Percentiles rank a stretch among this genome's conserved stretches.
These are phyloP conservation scores for Callinectes sapidus DNA, from an alignment of 2,888 invertebrate species.

Conservation along the genomic window DNA sequence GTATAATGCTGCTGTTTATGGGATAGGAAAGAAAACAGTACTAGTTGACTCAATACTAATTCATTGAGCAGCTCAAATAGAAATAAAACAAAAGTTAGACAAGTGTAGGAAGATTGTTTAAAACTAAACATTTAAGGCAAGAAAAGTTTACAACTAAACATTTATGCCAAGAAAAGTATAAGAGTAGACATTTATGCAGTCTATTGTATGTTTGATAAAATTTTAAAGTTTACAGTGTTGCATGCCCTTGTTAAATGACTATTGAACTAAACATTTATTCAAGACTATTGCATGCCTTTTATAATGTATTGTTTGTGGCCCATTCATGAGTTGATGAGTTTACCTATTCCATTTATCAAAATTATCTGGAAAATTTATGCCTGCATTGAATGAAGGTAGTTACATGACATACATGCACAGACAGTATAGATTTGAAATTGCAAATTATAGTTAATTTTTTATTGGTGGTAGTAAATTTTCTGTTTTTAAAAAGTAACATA, in stretches of 20 bases:
- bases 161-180: not conserved
- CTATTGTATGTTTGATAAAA: not conserved
- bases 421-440: not conserved
- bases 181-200: not conserved
- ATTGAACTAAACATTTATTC: not conserved
- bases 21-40: not conserved
- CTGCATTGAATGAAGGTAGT: not conserved
- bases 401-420: not conserved
- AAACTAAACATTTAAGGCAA: not conserved
- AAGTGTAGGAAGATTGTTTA: not conserved
- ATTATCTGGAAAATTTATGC: not conserved
- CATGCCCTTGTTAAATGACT: not conserved
- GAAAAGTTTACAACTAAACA: too few species aligned
- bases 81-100: not conserved
- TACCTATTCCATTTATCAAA: not conserved
- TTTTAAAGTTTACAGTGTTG: not conserved
- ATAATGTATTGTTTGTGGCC: not conserved
- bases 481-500: not conserved
- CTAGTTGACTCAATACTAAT: not conserved
- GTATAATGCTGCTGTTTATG: too few species aligned
- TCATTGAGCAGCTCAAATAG: not conserved
- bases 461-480: not conserved
- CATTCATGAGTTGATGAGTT: not conserved
- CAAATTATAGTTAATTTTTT: not conserved
- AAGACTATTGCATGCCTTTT: not conserved